These are phyloP conservation scores for Epiblema foenella DNA, from an alignment of 2,888 invertebrate species.

Conservation along the genomic window DNA sequence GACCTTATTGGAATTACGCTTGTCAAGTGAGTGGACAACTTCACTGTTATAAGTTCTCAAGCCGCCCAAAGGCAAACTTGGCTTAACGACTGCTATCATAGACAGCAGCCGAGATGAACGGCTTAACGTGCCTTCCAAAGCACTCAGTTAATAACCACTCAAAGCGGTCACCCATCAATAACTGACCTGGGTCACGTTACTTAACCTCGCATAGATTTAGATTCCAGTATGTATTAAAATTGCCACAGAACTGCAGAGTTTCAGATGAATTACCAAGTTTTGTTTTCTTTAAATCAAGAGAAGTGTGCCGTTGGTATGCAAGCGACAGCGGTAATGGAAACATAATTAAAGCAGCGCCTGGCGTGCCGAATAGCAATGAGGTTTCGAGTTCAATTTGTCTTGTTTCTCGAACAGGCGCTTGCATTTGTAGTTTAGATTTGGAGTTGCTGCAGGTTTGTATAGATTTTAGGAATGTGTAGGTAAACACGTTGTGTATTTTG, in stretches of 20 bases:
- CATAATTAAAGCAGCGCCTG: slow-evolving; percentile 28
- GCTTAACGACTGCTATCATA: no score
- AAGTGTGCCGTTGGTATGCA: neutral
- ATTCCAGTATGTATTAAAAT: slow-evolving; percentile 5
- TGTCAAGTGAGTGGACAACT: no score
- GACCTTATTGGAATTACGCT: no score
- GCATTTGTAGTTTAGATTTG: slow-evolving; percentile 20
- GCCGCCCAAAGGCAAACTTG: no score
- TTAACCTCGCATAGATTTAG: no score
- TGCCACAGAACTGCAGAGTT: neutral
- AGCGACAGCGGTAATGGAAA: slow-evolving; percentile 2
- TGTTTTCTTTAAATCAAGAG: slow-evolving; percentile 18
- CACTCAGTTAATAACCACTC: no score
- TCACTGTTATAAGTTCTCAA: no score
- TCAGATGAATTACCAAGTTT: slow-evolving; percentile 5
- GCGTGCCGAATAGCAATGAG: slow-evolving; percentile 24
- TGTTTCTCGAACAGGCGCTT: slow-evolving; percentile 22
- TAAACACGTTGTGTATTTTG: neutral
- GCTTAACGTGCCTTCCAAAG: no score
- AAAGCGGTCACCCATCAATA: no score
- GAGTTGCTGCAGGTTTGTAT: neutral
- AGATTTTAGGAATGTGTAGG: neutral
- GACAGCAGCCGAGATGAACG: no score
- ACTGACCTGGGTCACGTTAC: no score
- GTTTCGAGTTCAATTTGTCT: slow-evolving; percentile 10